Base-by-base conservation (phyloP, 2,113 vertebrate species). In the Siphamia tubifer region DNA sequence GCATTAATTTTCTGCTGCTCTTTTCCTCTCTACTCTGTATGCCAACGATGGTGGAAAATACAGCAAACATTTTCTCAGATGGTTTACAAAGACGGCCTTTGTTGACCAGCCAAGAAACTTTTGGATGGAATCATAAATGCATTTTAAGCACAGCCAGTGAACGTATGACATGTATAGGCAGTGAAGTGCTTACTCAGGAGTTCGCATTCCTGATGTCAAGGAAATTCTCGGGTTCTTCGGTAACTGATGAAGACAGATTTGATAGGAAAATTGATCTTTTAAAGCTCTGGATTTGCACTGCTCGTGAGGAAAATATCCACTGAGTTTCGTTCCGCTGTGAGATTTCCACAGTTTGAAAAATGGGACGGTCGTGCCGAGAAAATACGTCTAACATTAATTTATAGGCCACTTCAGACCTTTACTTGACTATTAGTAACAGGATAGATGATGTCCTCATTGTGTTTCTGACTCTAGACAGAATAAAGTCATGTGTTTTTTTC, bases 41-140 rank as follows among this genome's bases (percentile, higher is more conserved):
- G 72, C 69, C 69, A 42, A 30, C 4, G 72, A 77, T 40, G 64
- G 78, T 82, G 77, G 70, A 81, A 80, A 85, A 79, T 76, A 68
- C 83, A 35, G 77, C 82, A 79, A 81, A 74, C 65, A 79, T 82
- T 69, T 74, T 74, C 68, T 83, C 30, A 45, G 45, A 56, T 57
- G 75, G 52, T 82, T 72, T 72, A 87, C 70, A 86, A 82, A 86
- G 81, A 20, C 64, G 7, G 74, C 20, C 61, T 82, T 79, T 88
- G 82, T 77, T 68, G 52, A 61, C 8, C 42, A 9, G 79, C 88
- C 83, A 82, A 86, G 77, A 82, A 75, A 67, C 16, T 47, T 51
- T 75, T 74, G 81, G 82, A 82, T 31, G 6, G 15, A 28, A 35
- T 74, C 68, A 65, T 61, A 68, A 78, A 75, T 63, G 63, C 73